These are phyloP conservation scores for Sinopyrophorus schimmeli DNA, from an alignment of 2,888 invertebrate species.

Conservation along the genomic window DNA sequence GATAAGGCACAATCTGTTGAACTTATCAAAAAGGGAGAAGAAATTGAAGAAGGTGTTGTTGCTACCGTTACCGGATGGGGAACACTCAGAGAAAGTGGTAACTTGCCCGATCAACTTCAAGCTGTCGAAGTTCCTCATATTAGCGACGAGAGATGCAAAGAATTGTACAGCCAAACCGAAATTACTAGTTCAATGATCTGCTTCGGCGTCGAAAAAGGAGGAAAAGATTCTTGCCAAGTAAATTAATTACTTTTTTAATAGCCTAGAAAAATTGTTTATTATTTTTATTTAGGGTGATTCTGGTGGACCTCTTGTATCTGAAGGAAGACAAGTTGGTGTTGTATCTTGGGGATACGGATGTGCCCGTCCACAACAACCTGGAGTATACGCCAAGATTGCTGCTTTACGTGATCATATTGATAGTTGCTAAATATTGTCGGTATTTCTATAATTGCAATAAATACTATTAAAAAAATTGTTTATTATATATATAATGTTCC, in stretches of 20 bases:
- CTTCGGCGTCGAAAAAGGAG: not conserved
- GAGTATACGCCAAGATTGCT: slow-evolving; percentile 1
- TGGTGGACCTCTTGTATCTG: slow-evolving; percentile 7
- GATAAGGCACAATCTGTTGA: not conserved
- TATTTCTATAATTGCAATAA: no score
- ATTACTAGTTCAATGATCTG: not conserved
- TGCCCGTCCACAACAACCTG: not conserved
- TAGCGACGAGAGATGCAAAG: slow-evolving; percentile 39
- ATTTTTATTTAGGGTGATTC: slow-evolving; percentile 8
- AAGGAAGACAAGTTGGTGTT: slow-evolving; percentile 1
- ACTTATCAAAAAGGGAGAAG: not conserved
- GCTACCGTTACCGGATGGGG: slow-evolving; percentile 27
- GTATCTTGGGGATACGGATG: slow-evolving; percentile 10
- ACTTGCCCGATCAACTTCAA: slow-evolving; percentile 41
- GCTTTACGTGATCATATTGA: no score
- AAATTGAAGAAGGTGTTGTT: not conserved
- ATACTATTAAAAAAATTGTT: no score
- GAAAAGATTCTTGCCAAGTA: slow-evolving; percentile 9
- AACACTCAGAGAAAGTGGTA: slow-evolving; percentile 28
- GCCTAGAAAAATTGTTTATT: not conserved
- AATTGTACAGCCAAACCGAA: not conserved
- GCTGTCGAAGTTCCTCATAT: slow-evolving; percentile 43
- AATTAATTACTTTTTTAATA: not conserved
- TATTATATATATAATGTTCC: no score
- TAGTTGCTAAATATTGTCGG: no score